These are phyloP conservation scores for Suillia variegata DNA, from an alignment of 2,888 invertebrate genomes.

Conservation along the genomic window DNA sequence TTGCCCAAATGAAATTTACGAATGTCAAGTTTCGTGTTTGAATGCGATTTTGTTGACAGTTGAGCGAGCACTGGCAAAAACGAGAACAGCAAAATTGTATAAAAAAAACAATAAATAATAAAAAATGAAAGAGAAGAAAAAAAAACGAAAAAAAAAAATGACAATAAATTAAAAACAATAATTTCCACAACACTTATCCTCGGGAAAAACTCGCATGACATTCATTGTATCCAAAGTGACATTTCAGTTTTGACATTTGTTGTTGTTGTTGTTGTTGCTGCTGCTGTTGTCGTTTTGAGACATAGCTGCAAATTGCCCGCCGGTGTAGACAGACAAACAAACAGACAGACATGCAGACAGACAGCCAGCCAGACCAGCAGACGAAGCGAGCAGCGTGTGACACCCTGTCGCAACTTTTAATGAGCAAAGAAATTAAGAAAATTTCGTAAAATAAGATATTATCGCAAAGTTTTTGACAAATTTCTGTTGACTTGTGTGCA, in stretches of 20 bases:
- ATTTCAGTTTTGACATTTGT: constrained; percentile 32
- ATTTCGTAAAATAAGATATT: constrained; percentile 33
- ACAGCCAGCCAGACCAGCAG: too few relatives aligned
- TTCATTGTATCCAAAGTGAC: constrained; percentile 19
- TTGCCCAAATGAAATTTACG: constrained; percentile 6
- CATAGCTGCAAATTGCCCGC: too few relatives aligned
- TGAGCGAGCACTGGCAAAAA: constrained; percentile 10
- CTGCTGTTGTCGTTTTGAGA: not conserved
- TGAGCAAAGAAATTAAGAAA: constrained; percentile 40
- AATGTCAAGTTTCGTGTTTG: constrained; percentile 33
- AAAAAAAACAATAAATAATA: constrained; percentile 23
- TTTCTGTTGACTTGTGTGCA: constrained; percentile 36
- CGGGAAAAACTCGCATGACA: not conserved
- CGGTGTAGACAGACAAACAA: too few relatives aligned
- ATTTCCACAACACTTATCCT: constrained; percentile 33
- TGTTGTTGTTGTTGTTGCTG: not conserved
- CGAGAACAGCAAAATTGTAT: not conserved
- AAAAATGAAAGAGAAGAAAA: too few relatives aligned
- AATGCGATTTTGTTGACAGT: constrained; percentile 29
- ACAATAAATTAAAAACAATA: constrained; percentile 30
- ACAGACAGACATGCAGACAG: too few relatives aligned
- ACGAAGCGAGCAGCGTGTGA: too few relatives aligned
- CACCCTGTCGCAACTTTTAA: constrained; percentile 29
- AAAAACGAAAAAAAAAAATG: too few relatives aligned
- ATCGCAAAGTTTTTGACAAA: constrained; percentile 36